Evolutionary conservation across 1,140 invertebrate genomes (phyloP).

Genomic region (Bradysia coprophila): DNA sequence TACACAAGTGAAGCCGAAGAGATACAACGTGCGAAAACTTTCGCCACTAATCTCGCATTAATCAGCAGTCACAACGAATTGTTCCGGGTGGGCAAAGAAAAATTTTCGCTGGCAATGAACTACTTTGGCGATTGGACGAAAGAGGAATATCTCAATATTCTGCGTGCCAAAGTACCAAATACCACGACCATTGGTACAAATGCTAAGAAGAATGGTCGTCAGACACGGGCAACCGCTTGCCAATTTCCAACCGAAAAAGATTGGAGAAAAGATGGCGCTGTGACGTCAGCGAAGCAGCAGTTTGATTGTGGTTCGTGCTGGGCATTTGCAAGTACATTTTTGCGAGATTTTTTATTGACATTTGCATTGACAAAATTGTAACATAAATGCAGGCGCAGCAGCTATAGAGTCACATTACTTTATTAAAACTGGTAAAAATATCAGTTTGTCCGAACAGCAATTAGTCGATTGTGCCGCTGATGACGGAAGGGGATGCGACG

Average conservation of each 20-base stretch:
- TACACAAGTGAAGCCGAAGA: not conserved
- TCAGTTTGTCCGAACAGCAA: constrained; percentile 49
- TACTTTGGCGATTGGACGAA: not conserved
- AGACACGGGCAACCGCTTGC: not conserved
- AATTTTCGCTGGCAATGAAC: not conserved
- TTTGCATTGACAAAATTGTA: no score
- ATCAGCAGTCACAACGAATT: not conserved
- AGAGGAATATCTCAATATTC: not conserved
- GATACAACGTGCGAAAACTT: not conserved
- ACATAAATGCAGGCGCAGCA: no score
- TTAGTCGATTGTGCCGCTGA: constrained; percentile 39
- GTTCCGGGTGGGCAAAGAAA: not conserved
- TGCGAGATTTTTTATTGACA: no score
- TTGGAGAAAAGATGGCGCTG: not conserved
- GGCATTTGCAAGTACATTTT: not conserved
- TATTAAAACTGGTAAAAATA: constrained; percentile 32
- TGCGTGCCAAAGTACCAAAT: not conserved
- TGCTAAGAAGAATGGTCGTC: not conserved
- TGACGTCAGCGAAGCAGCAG: not conserved
- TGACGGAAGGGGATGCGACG: no score
- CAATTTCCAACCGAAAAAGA: not conserved
- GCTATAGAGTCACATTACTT: constrained; percentile 47
- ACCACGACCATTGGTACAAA: not conserved
- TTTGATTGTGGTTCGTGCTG: not conserved
- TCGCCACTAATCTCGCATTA: not conserved